These are phyloP conservation scores for Paramisgurnus dabryanus DNA, from an alignment of 2,113 vertebrate genomes.

Conservation along the genomic window DNA sequence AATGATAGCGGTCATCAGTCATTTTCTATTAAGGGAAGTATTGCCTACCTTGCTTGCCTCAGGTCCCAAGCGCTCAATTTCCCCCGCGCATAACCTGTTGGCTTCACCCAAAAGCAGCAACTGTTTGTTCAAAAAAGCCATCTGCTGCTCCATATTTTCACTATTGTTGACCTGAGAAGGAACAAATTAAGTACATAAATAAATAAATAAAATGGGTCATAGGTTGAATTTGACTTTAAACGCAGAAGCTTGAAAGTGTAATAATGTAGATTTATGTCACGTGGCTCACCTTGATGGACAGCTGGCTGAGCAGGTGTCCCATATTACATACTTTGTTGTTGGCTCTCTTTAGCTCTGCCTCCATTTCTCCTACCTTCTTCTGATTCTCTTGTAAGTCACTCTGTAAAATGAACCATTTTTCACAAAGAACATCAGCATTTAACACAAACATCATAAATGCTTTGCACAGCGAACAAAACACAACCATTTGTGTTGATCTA, in stretches of 20 bases:
- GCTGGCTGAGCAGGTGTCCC: conserved; percentile 86
- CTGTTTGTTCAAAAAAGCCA: conserved; percentile 91
- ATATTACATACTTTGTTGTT: conserved; percentile 90
- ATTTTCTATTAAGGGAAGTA: not conserved
- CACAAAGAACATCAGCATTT: not conserved
- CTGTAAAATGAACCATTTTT: conserved; percentile 63
- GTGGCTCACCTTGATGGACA: conserved; percentile 87
- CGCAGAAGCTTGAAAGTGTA: not conserved
- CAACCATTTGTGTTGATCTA: not conserved
- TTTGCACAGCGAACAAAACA: not conserved
- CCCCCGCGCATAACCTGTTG: conserved; percentile 83
- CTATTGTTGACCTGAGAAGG: conserved; percentile 83
- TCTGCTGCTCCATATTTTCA: conserved; percentile 89
- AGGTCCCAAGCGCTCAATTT: conserved; percentile 77
- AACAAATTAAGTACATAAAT: not conserved
- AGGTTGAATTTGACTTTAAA: not conserved
- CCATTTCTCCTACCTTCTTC: conserved; percentile 78
- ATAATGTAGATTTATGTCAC: not conserved
- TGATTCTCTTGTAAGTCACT: conserved; percentile 88
- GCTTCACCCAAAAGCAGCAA: conserved; percentile 89
- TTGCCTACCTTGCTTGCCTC: conserved; percentile 79
- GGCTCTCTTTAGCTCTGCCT: conserved; percentile 87
- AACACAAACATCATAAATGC: not conserved
- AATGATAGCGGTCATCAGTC: not conserved
- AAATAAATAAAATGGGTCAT: not conserved